phyloP scores from a whole-genome alignment of 2,888 invertebrate genomes.

The Mythimna lalbum region DNA sequence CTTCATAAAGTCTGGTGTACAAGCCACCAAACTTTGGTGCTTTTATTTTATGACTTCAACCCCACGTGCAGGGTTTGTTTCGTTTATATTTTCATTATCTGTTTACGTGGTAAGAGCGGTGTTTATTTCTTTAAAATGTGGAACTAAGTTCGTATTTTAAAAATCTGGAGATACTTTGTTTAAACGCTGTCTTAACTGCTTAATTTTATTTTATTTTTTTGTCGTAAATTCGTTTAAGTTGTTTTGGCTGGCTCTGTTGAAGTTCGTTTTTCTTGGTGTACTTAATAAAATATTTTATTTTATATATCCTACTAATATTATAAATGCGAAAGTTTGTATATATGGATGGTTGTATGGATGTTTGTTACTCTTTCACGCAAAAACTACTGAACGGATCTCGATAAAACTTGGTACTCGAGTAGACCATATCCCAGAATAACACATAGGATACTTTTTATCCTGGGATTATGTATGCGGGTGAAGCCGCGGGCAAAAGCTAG shows the following conservation, averaged over 20 bases:
- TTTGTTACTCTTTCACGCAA: too few species aligned
- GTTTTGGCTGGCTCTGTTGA: not conserved
- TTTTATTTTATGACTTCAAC: constrained; percentile 35
- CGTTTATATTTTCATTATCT: constrained; percentile 37
- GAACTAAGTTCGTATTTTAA: not conserved
- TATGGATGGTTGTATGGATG: too few species aligned
- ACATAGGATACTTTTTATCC: too few species aligned
- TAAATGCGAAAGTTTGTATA: too few species aligned
- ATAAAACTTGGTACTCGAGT: too few species aligned
- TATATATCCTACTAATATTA: too few species aligned
- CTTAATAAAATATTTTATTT: not conserved
- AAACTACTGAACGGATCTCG: too few species aligned
- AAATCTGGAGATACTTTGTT: not conserved
- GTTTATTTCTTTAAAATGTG: not conserved
- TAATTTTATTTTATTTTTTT: not conserved
- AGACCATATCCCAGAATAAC: too few species aligned
- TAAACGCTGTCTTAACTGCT: not conserved
- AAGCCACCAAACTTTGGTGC: constrained; percentile 30
- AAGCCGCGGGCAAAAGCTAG: too few species aligned
- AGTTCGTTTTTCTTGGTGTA: too few species aligned
- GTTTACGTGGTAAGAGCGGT: not conserved
- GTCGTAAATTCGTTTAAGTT: not conserved
- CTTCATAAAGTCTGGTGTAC: constrained; percentile 31
- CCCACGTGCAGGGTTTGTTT: constrained; percentile 22
- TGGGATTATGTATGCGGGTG: too few species aligned